Base-by-base conservation (phyloP, 1,140 invertebrate species). In the roundworm (Caenorhabditis elegans) region DNA sequence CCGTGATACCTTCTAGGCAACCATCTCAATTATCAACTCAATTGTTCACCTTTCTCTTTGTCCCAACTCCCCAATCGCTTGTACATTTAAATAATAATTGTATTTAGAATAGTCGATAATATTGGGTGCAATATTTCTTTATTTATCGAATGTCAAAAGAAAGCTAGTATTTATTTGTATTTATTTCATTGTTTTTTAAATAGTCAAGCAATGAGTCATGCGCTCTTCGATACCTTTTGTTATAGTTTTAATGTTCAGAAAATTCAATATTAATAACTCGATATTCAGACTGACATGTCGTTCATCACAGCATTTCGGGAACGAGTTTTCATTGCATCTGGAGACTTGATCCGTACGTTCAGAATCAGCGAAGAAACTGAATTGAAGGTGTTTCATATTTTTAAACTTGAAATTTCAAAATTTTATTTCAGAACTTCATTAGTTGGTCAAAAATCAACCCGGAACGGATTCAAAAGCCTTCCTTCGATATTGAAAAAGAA, bases 321-420 rank as follows among this genome's bases (percentile, higher is more conserved):
- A 2, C 60, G 60, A 2, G 31, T 70, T 17, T 70, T 70, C n/a
- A 43, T 70, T 19, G 60, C n/a, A 17, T 39, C 60, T 39, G 60
- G 60, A 19, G 60, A 70, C 28, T 31, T 49, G 6, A 34, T 81
- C 22, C 80, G 80, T 17, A 43, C 80, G 24, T 81, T 76, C 19
- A 26, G 47, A 34, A 81, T 81, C 22, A 34, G 34, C 8, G 34
- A 70, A 17, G 60, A 39, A 43, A 6, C 3, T 22, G 60, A 6
- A 5, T 6, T n/a, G 17, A 43, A 5, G 1, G 60, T 70, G 43
- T n/a, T n/a, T n/a, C n/a, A n/a, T n/a, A n/a, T n/a, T n/a, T n/a
- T n/a, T n/a, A 19, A 55, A 11, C 22, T 1, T 55, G 24, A 8
- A 26, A 13, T 0, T 11, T 26, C 2, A 8, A 55, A 26, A 11